Conservation (phyloP, 2,113 vertebrate species). For the Syngnathoides biaculeatus region DNA sequence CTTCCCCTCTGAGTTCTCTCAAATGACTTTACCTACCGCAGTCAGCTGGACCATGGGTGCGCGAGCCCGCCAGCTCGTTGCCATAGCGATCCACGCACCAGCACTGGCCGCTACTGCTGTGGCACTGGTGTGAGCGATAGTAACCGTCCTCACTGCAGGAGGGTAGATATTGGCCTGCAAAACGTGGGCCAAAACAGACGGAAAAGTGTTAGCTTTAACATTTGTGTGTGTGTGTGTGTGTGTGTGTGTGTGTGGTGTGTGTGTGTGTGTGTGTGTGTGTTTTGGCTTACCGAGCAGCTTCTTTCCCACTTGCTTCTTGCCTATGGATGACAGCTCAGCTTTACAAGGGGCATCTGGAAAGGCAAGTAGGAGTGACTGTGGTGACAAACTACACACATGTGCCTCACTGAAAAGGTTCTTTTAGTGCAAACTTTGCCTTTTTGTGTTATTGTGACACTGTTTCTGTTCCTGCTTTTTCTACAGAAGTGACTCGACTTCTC, state of each 20-base stretch:
- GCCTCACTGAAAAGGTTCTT: slow-evolving; percentile 24
- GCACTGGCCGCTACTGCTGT: slow-evolving; percentile 85
- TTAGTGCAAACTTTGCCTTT: slow-evolving; percentile 22
- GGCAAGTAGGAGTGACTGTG: slow-evolving; percentile 20
- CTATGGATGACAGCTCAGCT: slow-evolving; percentile 83
- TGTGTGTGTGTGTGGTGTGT: not conserved
- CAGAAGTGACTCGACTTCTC: not conserved
- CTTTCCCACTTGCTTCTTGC: slow-evolving; percentile 83
- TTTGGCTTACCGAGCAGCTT: slow-evolving; percentile 84
- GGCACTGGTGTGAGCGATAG: slow-evolving; percentile 90
- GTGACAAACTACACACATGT: slow-evolving; percentile 36
- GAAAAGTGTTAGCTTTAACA: not conserved
- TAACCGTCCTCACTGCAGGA: slow-evolving; percentile 93
- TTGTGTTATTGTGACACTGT: slow-evolving; percentile 27
- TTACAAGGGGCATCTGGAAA: slow-evolving; percentile 91
- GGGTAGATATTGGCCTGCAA: slow-evolving; percentile 84
- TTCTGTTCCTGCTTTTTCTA: slow-evolving; percentile 12
- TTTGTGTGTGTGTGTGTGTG: not conserved
- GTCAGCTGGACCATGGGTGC: slow-evolving; percentile 77
- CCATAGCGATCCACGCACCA: slow-evolving; percentile 98
- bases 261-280: not conserved
- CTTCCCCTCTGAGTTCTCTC: not conserved
- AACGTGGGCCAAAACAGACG: slow-evolving; percentile 27
- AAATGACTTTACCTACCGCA: slow-evolving; percentile 78
- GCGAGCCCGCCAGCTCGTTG: slow-evolving; percentile 86